Evolutionary conservation across 1,140 invertebrate species (phyloP), one percentile per base, ranked within the genome.

Genomic region (Chymomyza costata): DNA sequence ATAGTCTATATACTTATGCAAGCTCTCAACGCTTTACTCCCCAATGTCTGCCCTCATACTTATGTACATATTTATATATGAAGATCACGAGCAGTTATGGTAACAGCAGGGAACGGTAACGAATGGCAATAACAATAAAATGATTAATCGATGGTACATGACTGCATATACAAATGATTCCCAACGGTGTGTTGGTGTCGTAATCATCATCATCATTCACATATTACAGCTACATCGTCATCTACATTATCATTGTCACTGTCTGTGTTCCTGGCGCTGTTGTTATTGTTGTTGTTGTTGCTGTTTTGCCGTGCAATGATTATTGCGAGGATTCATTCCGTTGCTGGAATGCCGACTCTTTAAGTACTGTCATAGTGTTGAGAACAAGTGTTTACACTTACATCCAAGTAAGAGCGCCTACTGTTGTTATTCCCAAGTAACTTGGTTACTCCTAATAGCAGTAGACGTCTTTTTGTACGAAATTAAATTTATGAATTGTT

Each of bases 401-500:
- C 1, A 30, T 28, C 17, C 1, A 46, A 3, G 21, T n/a, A 34
- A 19, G 25, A 15, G 17, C 13, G 56, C 56, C 53, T 59, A 50
- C 52, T 50, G 57, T 53, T 21, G 31, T 35, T 39, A n/a, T n/a
- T n/a, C n/a, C n/a, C n/a, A n/a, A n/a, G n/a, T n/a, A n/a, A n/a
- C n/a, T n/a, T n/a, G n/a, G n/a, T n/a, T n/a, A n/a, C n/a, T n/a
- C n/a, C n/a, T n/a, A n/a, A n/a, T n/a, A n/a, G n/a, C n/a, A n/a
- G n/a, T n/a, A n/a, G n/a, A n/a, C n/a, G n/a, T 43, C 43, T 58
- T 21, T 47, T 7, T 28, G 43, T 50, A 32, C 46, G 65, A 78
- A 78, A 78, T 78, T 80, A 80, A 80, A 80, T 80, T 80, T 80
- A 80, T 80, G 73, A 80, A 80, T 80, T 80, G 67, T 80, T 80